Evolutionary conservation across 2,797 vertebrate species (phyloP), one percentile per base, ranked within the genome.

Genomic region (Chloroceryle inda): DNA sequence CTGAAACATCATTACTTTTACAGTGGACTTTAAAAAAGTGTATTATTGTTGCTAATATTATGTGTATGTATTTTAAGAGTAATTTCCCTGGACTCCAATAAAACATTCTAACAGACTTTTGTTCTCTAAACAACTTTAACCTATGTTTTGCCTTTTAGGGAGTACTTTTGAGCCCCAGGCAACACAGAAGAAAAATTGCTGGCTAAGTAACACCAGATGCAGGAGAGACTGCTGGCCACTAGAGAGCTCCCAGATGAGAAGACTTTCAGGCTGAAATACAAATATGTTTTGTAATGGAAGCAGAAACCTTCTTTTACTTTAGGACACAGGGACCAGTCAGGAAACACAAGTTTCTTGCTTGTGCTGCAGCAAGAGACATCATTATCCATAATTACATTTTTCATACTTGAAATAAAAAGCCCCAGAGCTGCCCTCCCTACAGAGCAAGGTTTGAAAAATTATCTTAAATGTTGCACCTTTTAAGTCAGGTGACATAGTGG

Each of bases 201-300:
- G 76, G 82, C 89, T 96, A 94, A 96, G 85, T 95, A 93, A 94
- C 62, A 86, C 87, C 95, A 97, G 91, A 92, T 95, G 80, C 88
- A 94, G 80, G 76, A 85, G 87, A 78, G 91, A 83, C 66, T 66
- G 91, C 87, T 40, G 82, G 76, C 96, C 95, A 8, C 94, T 94
- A 89, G 95, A 92, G 93, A 96, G 90, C 93, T 94, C 94, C 83
- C 90, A 92, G 84, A 93, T 61, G 92, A 94, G 94, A 16, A 13
- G 62, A 69, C 91, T 89, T 89, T 79, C 61, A 76, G 74, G 74
- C 71, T 92, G 72, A 80, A 96, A 85, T 62, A 89, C 81, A 89
- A 91, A 88, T 77, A 49, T 9, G 89, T 73, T 92, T 89, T 73
- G 76, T 84, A 95, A 85, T 68, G 94, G 67, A 90, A 95, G 89